Percentiles rank a stretch among this genome's conserved stretches.
phyloP scores from a whole-genome alignment of 2,888 invertebrate genomes.

The Andricus curvator region DNA sequence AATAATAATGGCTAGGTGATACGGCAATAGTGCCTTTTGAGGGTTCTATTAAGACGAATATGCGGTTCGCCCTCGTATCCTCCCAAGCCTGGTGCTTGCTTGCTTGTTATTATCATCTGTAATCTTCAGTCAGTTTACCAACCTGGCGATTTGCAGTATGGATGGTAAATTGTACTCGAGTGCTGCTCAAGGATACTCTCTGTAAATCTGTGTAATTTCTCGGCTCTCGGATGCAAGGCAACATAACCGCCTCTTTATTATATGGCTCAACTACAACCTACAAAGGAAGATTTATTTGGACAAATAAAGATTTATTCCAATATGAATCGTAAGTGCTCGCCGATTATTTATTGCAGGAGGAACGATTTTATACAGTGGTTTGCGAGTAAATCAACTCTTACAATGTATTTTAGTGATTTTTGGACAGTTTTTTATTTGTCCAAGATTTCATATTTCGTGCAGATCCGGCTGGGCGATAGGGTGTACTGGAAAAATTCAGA shows the following conservation, averaged over 20 bases:
- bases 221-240: slow-evolving; percentile 28
- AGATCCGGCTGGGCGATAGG: too few species aligned
- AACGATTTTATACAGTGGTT: slow-evolving; percentile 31
- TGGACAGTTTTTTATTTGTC: neutral
- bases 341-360: slow-evolving; percentile 16
- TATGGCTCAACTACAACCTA: slow-evolving; percentile 41
- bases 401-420: slow-evolving; percentile 14
- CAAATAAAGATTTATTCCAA: slow-evolving; percentile 40
- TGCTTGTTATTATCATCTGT: slow-evolving; percentile 35
- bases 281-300: slow-evolving; percentile 40
- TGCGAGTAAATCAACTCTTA: neutral
- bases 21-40: slow-evolving; percentile 39
- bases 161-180: slow-evolving; percentile 36
- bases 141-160: slow-evolving; percentile 39
- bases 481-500: too few species aligned
- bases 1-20: slow-evolving; percentile 42
- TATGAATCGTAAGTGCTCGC: slow-evolving; percentile 31
- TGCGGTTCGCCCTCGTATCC: slow-evolving; percentile 17
- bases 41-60: slow-evolving; percentile 37
- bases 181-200: slow-evolving; percentile 34
- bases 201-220: slow-evolving; percentile 41
- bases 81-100: neutral
- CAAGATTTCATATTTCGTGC: too few species aligned
- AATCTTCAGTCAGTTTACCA: slow-evolving; percentile 39
- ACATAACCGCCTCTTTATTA: slow-evolving; percentile 40